phyloP scores from a whole-genome alignment of 2,888 invertebrate genomes.

The Polyommatus iphigenia region DNA sequence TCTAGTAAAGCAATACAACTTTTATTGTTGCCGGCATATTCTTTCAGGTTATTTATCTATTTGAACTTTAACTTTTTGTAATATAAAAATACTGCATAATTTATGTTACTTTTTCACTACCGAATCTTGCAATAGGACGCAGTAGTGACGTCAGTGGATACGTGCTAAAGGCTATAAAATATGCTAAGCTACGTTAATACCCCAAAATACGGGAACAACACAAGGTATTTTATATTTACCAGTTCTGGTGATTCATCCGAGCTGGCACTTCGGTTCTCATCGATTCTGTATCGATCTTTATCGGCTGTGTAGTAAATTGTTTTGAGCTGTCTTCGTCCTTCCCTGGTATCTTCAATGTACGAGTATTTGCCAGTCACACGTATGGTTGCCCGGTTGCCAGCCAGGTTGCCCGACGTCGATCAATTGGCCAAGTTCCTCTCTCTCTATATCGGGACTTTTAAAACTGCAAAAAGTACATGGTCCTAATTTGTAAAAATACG shows the following conservation, averaged over 20 bases:
- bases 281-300: background rate
- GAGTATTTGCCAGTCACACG: conserved; percentile 73
- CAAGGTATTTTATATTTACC: background rate
- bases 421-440: conserved; percentile 72
- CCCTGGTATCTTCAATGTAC: conserved; percentile 60
- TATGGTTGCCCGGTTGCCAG: no score
- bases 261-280: background rate
- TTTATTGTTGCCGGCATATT: no score
- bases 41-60: no score
- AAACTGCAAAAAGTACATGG: background rate
- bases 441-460: conserved; percentile 74
- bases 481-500: background rate
- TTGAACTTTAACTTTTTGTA: no score
- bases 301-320: conserved; percentile 71
- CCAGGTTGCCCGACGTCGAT: conserved; percentile 75
- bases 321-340: conserved; percentile 67
- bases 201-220: background rate
- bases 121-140: no score
- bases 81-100: no score
- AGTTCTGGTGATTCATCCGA: background rate
- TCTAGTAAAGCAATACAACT: no score
- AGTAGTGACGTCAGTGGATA: no score
- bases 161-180: no score
- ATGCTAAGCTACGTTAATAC: no score
- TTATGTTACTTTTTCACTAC: no score